phyloP scores from a whole-genome alignment of 1,140 invertebrate genomes.

The Philotrypesis tridentata region DNA sequence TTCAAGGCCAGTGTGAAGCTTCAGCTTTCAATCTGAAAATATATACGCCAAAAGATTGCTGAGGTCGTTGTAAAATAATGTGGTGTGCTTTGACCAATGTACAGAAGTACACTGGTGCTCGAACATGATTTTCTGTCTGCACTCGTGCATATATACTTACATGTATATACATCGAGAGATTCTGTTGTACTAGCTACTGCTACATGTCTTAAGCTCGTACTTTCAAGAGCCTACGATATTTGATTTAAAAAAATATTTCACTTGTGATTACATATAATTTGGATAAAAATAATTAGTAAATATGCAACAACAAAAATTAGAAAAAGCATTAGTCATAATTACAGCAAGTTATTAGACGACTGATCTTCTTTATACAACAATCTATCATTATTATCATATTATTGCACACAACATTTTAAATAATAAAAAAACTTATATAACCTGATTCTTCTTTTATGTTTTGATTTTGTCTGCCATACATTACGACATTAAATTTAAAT shows the following conservation, averaged over 20 bases:
- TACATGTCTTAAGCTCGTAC: conserved; percentile 38
- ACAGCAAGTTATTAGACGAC: too few species aligned
- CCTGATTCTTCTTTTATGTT: too few species aligned
- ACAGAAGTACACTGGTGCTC: conserved; percentile 65
- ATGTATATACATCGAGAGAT: conserved; percentile 57
- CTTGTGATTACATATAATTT: too few species aligned
- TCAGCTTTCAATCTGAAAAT: conserved; percentile 54
- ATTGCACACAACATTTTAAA: too few species aligned
- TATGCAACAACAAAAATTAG: too few species aligned
- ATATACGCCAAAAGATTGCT: conserved; percentile 56
- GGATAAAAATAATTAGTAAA: too few species aligned
- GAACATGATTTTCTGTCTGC: conserved; percentile 67
- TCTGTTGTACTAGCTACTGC: conserved; percentile 72
- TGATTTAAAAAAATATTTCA: neutral
- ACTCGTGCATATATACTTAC: conserved; percentile 58
- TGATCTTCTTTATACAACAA: too few species aligned
- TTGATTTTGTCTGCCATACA: too few species aligned
- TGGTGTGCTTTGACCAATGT: conserved; percentile 68
- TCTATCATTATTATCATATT: too few species aligned
- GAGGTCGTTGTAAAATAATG: conserved; percentile 65
- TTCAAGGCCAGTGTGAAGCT: conserved; percentile 47
- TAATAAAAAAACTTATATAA: too few species aligned
- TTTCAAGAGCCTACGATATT: neutral
- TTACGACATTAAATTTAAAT: neutral
- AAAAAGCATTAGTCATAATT: too few species aligned